These are phyloP conservation scores for Novumbra hubbsi DNA, from an alignment of 2,797 vertebrate species.

Conservation along the genomic window DNA sequence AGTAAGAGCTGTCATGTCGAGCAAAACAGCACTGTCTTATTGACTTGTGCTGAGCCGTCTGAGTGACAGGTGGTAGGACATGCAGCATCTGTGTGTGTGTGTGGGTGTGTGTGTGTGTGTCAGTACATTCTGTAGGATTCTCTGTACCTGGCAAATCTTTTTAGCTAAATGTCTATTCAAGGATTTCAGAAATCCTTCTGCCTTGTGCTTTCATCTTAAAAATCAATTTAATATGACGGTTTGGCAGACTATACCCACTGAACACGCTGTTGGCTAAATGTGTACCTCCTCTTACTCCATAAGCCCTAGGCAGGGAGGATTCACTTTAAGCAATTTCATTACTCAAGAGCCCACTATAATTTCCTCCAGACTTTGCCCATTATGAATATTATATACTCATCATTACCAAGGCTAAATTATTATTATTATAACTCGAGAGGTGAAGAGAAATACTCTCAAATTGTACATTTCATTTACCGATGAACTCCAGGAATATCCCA, in stretches of 20 bases:
- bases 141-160: neutral
- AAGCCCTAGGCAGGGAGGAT: neutral
- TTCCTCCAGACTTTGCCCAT: neutral
- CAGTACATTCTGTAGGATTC: neutral
- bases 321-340: conserved; percentile 3
- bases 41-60: conserved; percentile 68
- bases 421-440: neutral
- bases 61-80: conserved; percentile 78
- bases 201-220: neutral
- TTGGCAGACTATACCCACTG: neutral
- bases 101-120: conserved; percentile 6
- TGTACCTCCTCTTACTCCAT: neutral
- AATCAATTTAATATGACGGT: neutral
- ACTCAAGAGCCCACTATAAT: neutral
- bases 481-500: conserved; percentile 21
- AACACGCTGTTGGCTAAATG: neutral
- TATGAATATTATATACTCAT: neutral
- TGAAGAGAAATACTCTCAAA: conserved; percentile 2
- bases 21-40: conserved; percentile 88
- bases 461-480: conserved; percentile 25
- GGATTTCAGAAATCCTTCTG: neutral
- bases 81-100: conserved; percentile 11
- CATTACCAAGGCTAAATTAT: neutral
- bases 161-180: neutral
- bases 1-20: conserved; percentile 86